Conservation (phyloP, 2,797 vertebrate genomes). For the Hippoglossus hippoglossus region DNA sequence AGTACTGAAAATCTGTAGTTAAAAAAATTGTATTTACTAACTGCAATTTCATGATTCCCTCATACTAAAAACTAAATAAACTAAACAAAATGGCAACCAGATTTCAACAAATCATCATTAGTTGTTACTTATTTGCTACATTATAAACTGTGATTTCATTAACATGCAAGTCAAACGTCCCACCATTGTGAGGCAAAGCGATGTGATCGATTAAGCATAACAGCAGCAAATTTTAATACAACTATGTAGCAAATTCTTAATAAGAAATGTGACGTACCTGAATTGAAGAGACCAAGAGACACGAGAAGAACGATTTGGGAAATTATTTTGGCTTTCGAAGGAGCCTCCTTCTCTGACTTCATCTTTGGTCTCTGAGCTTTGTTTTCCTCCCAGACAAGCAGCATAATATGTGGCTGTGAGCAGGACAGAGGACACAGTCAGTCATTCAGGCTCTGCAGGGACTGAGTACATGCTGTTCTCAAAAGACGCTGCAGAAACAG, state of each 20-base stretch:
- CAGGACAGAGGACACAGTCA: constrained; percentile 86
- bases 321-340: constrained; percentile 74
- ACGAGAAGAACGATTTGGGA: constrained; percentile 77
- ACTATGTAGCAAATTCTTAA: background rate
- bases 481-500: constrained; percentile 73
- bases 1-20: background rate
- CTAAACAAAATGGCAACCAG: background rate
- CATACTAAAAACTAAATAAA: background rate
- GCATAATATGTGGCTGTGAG: constrained; percentile 89
- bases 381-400: constrained; percentile 85
- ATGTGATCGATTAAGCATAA: background rate
- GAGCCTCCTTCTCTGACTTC: constrained; percentile 87
- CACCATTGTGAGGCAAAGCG: background rate
- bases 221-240: background rate
- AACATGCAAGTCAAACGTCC: background rate
- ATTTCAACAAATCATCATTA: background rate
- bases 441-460: constrained; percentile 82
- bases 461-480: constrained; percentile 84
- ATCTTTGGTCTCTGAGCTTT: constrained; percentile 88
- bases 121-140: background rate
- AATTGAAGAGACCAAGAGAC: constrained; percentile 78
- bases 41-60: background rate
- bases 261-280: constrained; percentile 84
- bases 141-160: background rate
- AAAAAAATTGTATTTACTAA: background rate